phyloP scores from a whole-genome alignment of 2,888 invertebrate genomes.

The Sarcophaga caerulescens region DNA sequence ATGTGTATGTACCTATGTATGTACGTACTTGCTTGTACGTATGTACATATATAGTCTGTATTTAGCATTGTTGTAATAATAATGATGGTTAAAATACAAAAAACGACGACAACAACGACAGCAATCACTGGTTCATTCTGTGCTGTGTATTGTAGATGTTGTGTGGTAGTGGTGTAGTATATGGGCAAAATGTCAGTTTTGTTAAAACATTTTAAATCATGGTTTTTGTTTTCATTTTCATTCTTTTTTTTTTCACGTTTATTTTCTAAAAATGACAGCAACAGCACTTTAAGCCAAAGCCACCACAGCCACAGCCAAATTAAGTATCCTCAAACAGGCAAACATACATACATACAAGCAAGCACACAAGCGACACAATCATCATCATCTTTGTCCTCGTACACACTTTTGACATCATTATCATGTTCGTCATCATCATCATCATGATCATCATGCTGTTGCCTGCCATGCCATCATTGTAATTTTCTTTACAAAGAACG shows the following conservation, averaged over 20 bases:
- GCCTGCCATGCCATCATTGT: neutral
- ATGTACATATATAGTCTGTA: neutral
- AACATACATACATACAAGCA: no score
- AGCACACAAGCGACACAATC: no score
- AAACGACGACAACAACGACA: neutral
- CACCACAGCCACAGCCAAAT: neutral
- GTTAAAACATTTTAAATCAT: conserved; percentile 33
- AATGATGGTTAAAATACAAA: conserved; percentile 1
- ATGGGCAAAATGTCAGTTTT: conserved; percentile 25
- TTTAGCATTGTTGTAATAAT: conserved; percentile 48
- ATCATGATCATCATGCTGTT: neutral
- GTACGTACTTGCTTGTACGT: no score
- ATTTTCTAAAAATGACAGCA: conserved; percentile 17
- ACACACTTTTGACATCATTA: neutral
- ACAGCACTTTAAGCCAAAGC: neutral
- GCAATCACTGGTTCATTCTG: no score
- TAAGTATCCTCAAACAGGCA: neutral
- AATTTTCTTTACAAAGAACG: neutral
- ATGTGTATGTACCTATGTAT: no score
- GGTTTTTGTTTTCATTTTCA: conserved; percentile 9
- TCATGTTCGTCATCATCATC: neutral
- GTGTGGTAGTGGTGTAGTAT: no score
- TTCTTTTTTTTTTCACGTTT: no score
- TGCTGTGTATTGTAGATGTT: no score
- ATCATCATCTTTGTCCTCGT: no score